Evolutionary conservation across 2,888 invertebrate genomes (phyloP), one percentile per base, ranked within the genome.

Genomic region (Willowsia nigromaculata): DNA sequence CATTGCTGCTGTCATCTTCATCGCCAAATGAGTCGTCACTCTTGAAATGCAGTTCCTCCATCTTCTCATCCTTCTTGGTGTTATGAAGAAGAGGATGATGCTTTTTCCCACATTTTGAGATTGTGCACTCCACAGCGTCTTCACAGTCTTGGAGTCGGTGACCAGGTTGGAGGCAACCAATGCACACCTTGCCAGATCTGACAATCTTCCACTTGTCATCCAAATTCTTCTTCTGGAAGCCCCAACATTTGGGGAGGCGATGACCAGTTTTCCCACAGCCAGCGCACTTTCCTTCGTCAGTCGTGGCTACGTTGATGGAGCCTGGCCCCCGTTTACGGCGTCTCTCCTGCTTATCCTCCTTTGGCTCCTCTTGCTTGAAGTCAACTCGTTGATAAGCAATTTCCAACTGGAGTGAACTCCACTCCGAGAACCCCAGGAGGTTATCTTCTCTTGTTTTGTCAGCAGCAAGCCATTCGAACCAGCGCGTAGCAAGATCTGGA

Each of bases 61-160:
- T n/a, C 6, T 0, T 18, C 13, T n/a, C 13, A 11, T 68, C 18
- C 1, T 37, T 37, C 37, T 37, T 9, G 9, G 1, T 25, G 25
- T 89, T 85, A 0, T 85, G 47, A 7, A 85, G 30, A 0, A 0
- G 3, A 15, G 85, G 85, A 27, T 89, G 89, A 9, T 15, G 6
- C 1, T 9, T 13, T 37, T 4, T 37, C 7, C 27, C 15, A 27
- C 76, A 47, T 0, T 50, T 37, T 3, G 27, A 1, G 1, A 18
- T 6, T 25, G 0, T 3, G 15, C 47, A 76, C 3, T 50, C 9
- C 1, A 0, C 0, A 27, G 27, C 47, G 13, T 0, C 27, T 0
- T 6, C 13, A 47, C 76, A 47, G 0, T 76, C 27, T 1, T 15
- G 25, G 15, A 27, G 3, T 0, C 27, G 47, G 15, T 76, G 76